Evolutionary conservation across 2,797 vertebrate genomes (phyloP), one percentile per base, ranked within the genome.

Genomic region (Enteromius treurensis): DNA sequence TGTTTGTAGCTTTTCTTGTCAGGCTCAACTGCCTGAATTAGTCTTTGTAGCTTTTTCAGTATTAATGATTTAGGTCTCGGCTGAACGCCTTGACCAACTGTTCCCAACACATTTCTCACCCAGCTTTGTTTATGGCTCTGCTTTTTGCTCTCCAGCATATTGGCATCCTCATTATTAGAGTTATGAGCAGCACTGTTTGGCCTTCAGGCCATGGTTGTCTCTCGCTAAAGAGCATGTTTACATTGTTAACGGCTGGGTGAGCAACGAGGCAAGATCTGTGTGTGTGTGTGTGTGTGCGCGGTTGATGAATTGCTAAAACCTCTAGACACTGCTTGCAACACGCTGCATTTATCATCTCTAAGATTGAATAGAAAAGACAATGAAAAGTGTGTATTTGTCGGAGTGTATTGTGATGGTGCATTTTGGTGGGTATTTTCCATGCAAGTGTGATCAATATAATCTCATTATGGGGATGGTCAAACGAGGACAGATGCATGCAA

Each of bases 371-470:
- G 14, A 37, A 60, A 78, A 77, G 51, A 70, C 74, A 77, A 70
- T 83, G 37, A 83, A 70, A 58, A 47, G 71, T 58, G 55, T 85
- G 71, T 67, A 78, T 77, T 74, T 86, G 40, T 69, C 53, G 80
- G 23, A 53, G 37, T 71, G 65, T 64, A 68, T 40, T 70, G 51
- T 77, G 34, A 64, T 60, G 37, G 37, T 53, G 19, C 51, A 70
- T 17, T 83, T 78, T 62, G 23, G 73, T 67, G 29, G 21, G 60
- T 69, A 71, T 49, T 69, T 77, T 69, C n/a, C 17, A 55, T 70
- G 37, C 53, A 71, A 79, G 29, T 23, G 40, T 37, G 87, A 88
- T 92, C 91, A 80, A 92, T 92, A 87, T 53, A 84, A 84, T 90
- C 89, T 91, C 85, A 90, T 87, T 87, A 87, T 34, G 42, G 29